A percentile compares a stretch with the other conserved stretches of the same genome.
Conservation (phyloP, 2,797 vertebrate genomes). For the Sarcophilus harrisii region DNA sequence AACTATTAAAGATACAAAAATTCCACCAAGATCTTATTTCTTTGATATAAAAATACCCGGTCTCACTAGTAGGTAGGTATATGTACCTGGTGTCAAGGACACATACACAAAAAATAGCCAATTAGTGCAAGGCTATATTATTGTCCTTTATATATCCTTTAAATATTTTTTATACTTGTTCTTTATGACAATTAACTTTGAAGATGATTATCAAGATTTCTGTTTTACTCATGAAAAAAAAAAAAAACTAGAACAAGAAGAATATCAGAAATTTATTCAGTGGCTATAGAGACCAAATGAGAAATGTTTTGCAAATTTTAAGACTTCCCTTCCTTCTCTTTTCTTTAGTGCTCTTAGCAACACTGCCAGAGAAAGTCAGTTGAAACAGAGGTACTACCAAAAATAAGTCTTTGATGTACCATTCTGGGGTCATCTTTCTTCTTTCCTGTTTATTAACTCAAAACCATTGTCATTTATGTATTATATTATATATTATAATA, state of each 20-base stretch:
- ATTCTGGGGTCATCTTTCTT: neutral
- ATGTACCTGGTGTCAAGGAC: neutral
- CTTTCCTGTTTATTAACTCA: neutral
- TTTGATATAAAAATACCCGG: neutral
- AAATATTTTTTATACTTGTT: neutral
- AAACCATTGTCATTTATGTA: neutral
- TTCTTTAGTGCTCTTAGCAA: constrained; percentile 28
- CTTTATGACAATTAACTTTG: constrained; percentile 9
- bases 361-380: constrained; percentile 62
- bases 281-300: neutral
- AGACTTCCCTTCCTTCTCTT: neutral
- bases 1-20: neutral
- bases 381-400: constrained; percentile 59
- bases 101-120: neutral
- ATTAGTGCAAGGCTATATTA: neutral
- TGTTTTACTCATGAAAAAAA: constrained; percentile 39
- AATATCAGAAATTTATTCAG: neutral
- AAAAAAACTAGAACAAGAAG: neutral
- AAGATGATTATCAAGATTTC: constrained; percentile 23
- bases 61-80: neutral
- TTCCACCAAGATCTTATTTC: neutral
- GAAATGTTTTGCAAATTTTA: neutral
- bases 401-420: neutral
- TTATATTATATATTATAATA: neutral
- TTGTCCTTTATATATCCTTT: neutral